phyloP scores from a whole-genome alignment of 1,140 invertebrate species.

The Drosophila athabasca region DNA sequence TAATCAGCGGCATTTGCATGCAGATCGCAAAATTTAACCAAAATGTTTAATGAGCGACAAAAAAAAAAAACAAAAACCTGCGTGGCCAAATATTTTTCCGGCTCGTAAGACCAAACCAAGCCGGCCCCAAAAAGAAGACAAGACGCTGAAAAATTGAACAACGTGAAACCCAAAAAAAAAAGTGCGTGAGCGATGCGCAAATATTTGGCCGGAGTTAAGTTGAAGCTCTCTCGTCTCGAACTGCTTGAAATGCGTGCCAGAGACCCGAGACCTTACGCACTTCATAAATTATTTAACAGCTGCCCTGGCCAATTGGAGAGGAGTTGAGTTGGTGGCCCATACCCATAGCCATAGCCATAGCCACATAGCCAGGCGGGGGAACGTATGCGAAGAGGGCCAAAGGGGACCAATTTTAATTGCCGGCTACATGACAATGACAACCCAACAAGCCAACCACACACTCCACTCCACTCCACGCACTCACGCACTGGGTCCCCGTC shows the following conservation, averaged over 20 bases:
- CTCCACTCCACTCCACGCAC: slow-evolving; percentile 16
- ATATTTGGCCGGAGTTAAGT: slow-evolving; percentile 32
- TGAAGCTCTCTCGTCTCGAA: slow-evolving; percentile 15
- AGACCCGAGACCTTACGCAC: slow-evolving; percentile 62
- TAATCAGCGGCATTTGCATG: slow-evolving; percentile 75
- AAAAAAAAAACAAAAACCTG: slow-evolving; percentile 55
- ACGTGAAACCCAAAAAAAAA: slow-evolving; percentile 29
- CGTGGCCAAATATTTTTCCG: slow-evolving; percentile 72
- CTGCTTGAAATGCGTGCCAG: slow-evolving; percentile 75
- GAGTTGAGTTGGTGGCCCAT: not conserved
- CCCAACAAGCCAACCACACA: slow-evolving; percentile 2
- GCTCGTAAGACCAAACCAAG: slow-evolving; percentile 34
- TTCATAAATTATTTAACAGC: slow-evolving; percentile 80
- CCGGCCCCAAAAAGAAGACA: too few species aligned
- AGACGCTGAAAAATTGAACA: too few species aligned
- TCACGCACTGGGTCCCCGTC: slow-evolving; percentile 18
- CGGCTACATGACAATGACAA: slow-evolving; percentile 67
- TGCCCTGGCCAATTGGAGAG: slow-evolving; percentile 46
- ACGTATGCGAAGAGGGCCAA: slow-evolving; percentile 25
- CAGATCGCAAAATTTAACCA: slow-evolving; percentile 63
- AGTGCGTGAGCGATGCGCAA: slow-evolving; percentile 66
- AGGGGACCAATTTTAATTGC: slow-evolving; percentile 76
- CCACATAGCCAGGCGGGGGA: not conserved
- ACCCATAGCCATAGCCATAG: too few species aligned
- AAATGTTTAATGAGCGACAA: slow-evolving; percentile 63